A percentile compares a stretch with the other conserved stretches of the same genome.
phyloP scores from a whole-genome alignment of 2,113 vertebrate genomes.

The Desmodus rotundus region DNA sequence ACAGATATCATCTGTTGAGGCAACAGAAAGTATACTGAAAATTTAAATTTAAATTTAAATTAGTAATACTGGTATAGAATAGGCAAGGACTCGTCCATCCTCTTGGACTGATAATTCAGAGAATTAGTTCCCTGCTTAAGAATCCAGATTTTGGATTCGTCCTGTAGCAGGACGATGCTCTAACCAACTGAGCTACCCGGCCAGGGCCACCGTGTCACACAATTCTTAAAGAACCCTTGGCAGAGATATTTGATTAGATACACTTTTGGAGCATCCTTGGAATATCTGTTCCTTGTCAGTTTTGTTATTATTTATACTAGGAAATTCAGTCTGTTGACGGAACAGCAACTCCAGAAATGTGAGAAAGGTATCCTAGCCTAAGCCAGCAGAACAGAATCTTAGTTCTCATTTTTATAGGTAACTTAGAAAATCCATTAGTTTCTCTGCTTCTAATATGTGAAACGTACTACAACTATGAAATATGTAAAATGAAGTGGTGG shows the following conservation, averaged over 20 bases:
- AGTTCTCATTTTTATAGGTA: background rate
- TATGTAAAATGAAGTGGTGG: background rate
- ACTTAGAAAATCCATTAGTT: background rate
- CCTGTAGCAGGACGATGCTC: too few relatives aligned
- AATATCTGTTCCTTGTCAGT: background rate
- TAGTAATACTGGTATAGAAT: background rate
- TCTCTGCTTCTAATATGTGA: background rate
- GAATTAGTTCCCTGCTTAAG: background rate
- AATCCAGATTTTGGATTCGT: background rate
- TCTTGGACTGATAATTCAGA: background rate
- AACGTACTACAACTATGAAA: background rate
- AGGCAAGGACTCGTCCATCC: background rate
- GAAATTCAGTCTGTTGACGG: background rate
- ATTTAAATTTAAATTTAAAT: background rate
- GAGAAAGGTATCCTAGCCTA: background rate
- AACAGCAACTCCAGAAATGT: background rate
- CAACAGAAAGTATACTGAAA: background rate
- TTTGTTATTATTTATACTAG: background rate
- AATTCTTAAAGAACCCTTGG: background rate
- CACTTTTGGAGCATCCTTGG: background rate
- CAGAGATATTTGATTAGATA: background rate
- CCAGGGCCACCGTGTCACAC: too few relatives aligned
- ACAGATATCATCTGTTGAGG: background rate
- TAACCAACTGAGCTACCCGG: too few relatives aligned
- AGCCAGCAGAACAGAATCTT: background rate